These are phyloP conservation scores for Myotis brandtii DNA, from an alignment of 2,113 vertebrate genomes.

Conservation along the genomic window DNA sequence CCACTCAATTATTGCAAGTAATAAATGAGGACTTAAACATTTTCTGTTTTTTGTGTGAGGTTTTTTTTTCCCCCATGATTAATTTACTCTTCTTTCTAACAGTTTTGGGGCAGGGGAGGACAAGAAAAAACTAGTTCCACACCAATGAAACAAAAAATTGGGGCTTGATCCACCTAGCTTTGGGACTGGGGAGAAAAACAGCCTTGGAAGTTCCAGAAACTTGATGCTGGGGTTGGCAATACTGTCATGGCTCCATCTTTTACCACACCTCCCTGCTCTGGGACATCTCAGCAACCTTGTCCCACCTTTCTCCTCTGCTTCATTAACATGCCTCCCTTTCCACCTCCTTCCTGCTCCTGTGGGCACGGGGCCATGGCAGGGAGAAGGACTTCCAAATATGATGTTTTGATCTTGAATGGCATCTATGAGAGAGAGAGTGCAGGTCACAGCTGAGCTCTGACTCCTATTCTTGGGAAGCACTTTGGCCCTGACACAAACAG, in stretches of 20 bases:
- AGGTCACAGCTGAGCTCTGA: not conserved
- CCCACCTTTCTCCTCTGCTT: not conserved
- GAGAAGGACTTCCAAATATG: not conserved
- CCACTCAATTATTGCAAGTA: not conserved
- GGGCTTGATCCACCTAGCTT: not conserved
- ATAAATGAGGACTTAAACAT: not conserved
- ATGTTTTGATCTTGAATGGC: not conserved
- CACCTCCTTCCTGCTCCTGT: not conserved
- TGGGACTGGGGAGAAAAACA: not conserved
- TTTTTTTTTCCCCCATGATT: not conserved
- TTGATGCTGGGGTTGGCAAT: not conserved
- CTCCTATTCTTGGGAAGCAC: not conserved
- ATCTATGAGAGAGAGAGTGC: too few relatives aligned
- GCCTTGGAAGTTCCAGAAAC: not conserved
- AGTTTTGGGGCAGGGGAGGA: not conserved
- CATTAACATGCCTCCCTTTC: not conserved
- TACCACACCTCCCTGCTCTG: rapidly evolving
- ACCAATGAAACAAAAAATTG: not conserved
- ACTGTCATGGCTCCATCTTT: too few relatives aligned
- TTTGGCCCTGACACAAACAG: not conserved
- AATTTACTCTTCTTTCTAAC: not conserved
- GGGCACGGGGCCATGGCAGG: not conserved
- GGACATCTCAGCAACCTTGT: rapidly evolving
- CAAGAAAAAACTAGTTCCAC: not conserved
- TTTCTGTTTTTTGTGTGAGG: not conserved